Evolutionary conservation across 2,797 vertebrate genomes (phyloP).

Genomic region (Cossypha caffra): DNA sequence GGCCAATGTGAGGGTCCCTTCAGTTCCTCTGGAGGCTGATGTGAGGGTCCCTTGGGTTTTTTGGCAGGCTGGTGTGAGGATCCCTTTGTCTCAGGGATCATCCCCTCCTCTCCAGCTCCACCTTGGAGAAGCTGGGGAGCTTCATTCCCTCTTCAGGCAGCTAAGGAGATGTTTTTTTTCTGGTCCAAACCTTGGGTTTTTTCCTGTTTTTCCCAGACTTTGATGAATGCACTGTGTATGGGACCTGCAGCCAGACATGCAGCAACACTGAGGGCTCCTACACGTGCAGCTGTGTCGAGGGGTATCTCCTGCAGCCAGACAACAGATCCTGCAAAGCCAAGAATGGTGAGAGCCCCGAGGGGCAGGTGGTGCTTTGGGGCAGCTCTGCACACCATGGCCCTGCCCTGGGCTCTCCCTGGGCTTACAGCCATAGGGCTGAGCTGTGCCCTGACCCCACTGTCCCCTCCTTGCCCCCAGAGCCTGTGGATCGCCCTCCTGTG

Average conservation of each 20-base stretch:
- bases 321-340: conserved; percentile 98
- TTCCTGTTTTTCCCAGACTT: conserved; percentile 81
- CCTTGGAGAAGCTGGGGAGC: not conserved
- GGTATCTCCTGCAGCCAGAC: conserved; percentile 93
- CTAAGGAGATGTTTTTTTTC: rapidly evolving
- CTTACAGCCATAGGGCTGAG: rapidly evolving
- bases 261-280: conserved; percentile 89
- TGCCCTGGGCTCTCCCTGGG: not conserved
- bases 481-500: conserved; percentile 90
- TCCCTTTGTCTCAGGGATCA: not conserved
- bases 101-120: not conserved
- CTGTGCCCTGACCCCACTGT: not conserved
- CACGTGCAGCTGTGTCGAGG: conserved; percentile 93
- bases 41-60: not conserved
- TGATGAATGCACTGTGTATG: conserved; percentile 90
- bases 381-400: rapidly evolving
- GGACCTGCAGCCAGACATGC: conserved; percentile 95
- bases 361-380: not conserved
- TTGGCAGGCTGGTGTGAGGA: not conserved
- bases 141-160: not conserved
- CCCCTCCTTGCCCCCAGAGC: conserved; percentile 77
- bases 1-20: not conserved
- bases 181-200: not conserved
- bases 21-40: not conserved
- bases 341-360: conserved; percentile 82